Evolutionary conservation across 2,797 vertebrate species (phyloP).

Genomic region (Graptemys geographica): DNA sequence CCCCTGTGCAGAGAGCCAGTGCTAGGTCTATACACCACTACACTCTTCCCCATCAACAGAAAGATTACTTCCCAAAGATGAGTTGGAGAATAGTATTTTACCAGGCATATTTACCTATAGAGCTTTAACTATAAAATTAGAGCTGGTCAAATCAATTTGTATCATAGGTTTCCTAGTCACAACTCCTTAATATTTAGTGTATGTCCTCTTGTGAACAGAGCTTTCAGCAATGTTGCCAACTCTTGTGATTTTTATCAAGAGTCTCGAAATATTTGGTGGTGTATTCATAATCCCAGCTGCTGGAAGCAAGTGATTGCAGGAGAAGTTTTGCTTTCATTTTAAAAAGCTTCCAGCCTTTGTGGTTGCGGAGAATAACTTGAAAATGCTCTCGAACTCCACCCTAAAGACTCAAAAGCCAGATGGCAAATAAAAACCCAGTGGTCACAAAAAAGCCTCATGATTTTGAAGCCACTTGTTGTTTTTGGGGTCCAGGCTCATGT

Average conservation of each 20-base stretch:
- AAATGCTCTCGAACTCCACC: slow-evolving; percentile 35
- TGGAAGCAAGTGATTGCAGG: slow-evolving; percentile 10
- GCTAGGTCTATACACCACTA: accelerated
- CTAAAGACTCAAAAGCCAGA: slow-evolving; percentile 7
- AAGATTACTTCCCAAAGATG: accelerated
- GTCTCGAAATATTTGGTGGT: background rate
- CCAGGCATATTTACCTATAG: background rate
- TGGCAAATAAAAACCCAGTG: slow-evolving; percentile 33
- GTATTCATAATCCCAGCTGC: slow-evolving; percentile 48
- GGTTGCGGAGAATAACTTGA: slow-evolving; percentile 40
- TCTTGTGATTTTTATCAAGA: slow-evolving; percentile 30
- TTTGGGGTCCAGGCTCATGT: accelerated
- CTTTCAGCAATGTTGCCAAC: slow-evolving; percentile 16
- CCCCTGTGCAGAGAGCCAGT: accelerated
- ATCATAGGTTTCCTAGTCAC: background rate
- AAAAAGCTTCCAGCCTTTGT: slow-evolving; percentile 36
- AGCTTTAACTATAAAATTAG: background rate
- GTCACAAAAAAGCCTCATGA: background rate
- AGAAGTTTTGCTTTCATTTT: slow-evolving; percentile 51
- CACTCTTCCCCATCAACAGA: accelerated
- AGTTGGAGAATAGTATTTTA: background rate
- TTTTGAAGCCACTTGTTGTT: background rate
- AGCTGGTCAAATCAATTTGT: background rate
- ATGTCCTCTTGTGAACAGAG: background rate
- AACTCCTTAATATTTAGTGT: background rate